A percentile compares a stretch with the other conserved stretches of the same genome.
Evolutionary conservation across 2,888 invertebrate species (phyloP).

Genomic region (Escarpia spicata): DNA sequence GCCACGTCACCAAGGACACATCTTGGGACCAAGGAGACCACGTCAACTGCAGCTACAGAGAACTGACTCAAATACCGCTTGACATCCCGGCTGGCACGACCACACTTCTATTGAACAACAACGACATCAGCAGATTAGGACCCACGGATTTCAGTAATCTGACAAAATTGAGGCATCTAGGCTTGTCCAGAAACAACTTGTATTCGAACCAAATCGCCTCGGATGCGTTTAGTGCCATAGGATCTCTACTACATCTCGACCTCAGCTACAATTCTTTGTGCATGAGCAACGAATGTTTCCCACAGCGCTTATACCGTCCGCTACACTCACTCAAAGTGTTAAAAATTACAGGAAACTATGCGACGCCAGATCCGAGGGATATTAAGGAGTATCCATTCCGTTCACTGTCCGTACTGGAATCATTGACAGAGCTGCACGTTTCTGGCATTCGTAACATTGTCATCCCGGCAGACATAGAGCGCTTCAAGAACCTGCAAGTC

Average conservation of each 20-base stretch:
- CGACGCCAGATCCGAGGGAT: neutral
- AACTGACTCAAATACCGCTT: neutral
- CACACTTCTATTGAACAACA: neutral
- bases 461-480: neutral
- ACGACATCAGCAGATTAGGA: neutral
- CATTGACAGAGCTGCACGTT: neutral
- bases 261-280: neutral
- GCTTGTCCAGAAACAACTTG: neutral
- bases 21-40: neutral
- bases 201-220: neutral
- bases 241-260: neutral
- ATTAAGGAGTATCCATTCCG: neutral
- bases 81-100: neutral
- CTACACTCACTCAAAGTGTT: neutral
- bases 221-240: neutral
- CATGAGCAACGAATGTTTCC: constrained; percentile 9
- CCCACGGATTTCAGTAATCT: neutral
- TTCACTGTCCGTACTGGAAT: neutral
- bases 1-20: neutral
- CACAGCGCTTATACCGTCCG: neutral
- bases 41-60: neutral
- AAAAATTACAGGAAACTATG: neutral
- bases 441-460: neutral
- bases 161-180: neutral
- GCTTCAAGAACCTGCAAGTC: neutral